phyloP scores from a whole-genome alignment of 2,888 invertebrate genomes.

The Acronicta alni region DNA sequence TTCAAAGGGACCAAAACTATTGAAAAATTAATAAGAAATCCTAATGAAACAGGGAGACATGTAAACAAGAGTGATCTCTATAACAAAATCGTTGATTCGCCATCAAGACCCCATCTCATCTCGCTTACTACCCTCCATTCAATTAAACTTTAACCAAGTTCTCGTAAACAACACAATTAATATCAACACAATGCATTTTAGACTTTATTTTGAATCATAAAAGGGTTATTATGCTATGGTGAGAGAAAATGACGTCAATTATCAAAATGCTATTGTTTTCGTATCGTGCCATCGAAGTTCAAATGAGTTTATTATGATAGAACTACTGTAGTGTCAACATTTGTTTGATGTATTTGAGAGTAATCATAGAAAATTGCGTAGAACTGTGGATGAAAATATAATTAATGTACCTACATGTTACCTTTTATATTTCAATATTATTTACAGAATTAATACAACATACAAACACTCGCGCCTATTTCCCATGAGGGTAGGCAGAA shows the following conservation, averaged over 20 bases:
- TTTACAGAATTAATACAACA: too few species aligned
- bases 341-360: constrained; percentile 15
- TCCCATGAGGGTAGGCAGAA: too few species aligned
- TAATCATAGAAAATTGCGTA: background rate
- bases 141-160: constrained; percentile 87
- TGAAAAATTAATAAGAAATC: constrained; percentile 53
- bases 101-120: constrained; percentile 70
- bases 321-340: constrained; percentile 48
- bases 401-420: too few species aligned
- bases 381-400: constrained; percentile 5
- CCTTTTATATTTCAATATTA: too few species aligned
- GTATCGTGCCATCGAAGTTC: constrained; percentile 55
- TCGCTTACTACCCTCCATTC: constrained; percentile 75
- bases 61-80: constrained; percentile 74
- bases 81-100: constrained; percentile 77
- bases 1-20: constrained; percentile 23
- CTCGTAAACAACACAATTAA: constrained; percentile 87
- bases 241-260: constrained; percentile 66
- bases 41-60: constrained; percentile 57
- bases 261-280: constrained; percentile 77
- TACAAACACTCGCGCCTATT: too few species aligned
- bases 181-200: constrained; percentile 64
- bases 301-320: constrained; percentile 63
- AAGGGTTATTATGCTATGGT: constrained; percentile 46
- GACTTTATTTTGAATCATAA: constrained; percentile 55